A percentile compares a stretch with the other conserved stretches of the same genome.
Evolutionary conservation across 2,113 vertebrate species (phyloP).

Genomic region (Todiramphus saurophagus): DNA sequence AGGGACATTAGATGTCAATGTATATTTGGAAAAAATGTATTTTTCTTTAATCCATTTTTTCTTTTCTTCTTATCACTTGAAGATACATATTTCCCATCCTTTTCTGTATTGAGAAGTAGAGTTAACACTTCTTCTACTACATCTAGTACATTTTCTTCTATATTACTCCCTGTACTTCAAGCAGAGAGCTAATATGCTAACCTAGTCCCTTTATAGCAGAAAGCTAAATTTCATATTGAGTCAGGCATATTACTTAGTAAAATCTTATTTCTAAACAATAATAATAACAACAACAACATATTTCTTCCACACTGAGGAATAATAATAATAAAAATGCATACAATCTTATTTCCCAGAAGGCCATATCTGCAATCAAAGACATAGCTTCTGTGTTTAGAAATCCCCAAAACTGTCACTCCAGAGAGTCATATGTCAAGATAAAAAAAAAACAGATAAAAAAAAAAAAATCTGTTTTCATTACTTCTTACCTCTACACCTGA

Average conservation of each 20-base stretch:
- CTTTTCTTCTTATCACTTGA: not conserved
- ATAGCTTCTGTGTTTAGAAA: not conserved
- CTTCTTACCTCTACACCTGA: not conserved
- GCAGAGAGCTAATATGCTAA: not conserved
- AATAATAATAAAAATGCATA: not conserved
- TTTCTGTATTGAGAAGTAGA: not conserved
- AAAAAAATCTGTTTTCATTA: not conserved
- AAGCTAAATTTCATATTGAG: not conserved
- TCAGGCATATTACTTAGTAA: not conserved
- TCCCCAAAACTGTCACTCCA: not conserved
- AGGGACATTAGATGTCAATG: not conserved
- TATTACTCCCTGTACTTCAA: not conserved
- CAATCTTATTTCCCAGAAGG: slow-evolving; percentile 28
- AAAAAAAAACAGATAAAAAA: not conserved
- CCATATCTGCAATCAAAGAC: not conserved
- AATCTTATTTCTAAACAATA: slow-evolving; percentile 2
- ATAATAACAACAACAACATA: slow-evolving; percentile 9
- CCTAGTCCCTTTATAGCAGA: not conserved
- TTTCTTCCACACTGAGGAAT: not conserved
- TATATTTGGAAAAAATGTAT: not conserved
- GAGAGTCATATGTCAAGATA: not conserved
- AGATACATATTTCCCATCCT: not conserved
- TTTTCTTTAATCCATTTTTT: not conserved
- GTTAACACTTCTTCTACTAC: not conserved
- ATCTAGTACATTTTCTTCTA: not conserved